Conservation (phyloP, 2,797 vertebrate genomes). For the Dicrostonyx torquatus region DNA sequence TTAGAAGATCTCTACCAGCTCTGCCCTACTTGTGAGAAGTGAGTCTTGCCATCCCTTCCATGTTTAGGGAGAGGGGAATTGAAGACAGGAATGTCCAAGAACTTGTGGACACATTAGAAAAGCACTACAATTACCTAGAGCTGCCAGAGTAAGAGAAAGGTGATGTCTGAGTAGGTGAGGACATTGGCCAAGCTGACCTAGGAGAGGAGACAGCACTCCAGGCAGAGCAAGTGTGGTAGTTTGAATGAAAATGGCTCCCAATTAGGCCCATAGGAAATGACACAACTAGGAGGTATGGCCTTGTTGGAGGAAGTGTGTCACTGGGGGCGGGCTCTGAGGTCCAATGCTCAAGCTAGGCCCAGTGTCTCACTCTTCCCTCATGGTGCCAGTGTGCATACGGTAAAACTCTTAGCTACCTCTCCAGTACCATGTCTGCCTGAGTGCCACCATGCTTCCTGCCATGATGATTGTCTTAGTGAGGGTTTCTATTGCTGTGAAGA, state of each 20-base stretch:
- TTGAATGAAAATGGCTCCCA: not conserved
- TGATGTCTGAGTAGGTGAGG: not conserved
- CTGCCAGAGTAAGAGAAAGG: not conserved
- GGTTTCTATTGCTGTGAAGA: not conserved
- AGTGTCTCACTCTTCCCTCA: not conserved
- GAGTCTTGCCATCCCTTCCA: not conserved
- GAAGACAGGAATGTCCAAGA: not conserved
- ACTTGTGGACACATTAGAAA: not conserved
- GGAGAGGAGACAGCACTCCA: not conserved
- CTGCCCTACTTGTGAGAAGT: not conserved
- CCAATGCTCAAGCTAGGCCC: not conserved
- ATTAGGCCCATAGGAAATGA: not conserved
- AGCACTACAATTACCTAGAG: not conserved
- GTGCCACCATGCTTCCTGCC: not conserved
- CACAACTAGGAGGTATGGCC: not conserved
- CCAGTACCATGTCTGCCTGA: not conserved
- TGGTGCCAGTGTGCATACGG: not conserved
- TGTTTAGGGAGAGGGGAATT: conserved; percentile 27
- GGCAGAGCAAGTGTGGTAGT: not conserved
- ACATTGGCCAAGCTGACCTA: not conserved
- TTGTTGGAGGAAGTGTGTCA: not conserved
- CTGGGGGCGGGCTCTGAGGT: not conserved
- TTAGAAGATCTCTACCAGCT: not conserved
- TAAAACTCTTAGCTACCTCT: not conserved
- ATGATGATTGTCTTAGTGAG: not conserved